These are phyloP conservation scores for Macrobrachium rosenbergii DNA, from an alignment of 1,140 invertebrate genomes.

Conservation along the genomic window DNA sequence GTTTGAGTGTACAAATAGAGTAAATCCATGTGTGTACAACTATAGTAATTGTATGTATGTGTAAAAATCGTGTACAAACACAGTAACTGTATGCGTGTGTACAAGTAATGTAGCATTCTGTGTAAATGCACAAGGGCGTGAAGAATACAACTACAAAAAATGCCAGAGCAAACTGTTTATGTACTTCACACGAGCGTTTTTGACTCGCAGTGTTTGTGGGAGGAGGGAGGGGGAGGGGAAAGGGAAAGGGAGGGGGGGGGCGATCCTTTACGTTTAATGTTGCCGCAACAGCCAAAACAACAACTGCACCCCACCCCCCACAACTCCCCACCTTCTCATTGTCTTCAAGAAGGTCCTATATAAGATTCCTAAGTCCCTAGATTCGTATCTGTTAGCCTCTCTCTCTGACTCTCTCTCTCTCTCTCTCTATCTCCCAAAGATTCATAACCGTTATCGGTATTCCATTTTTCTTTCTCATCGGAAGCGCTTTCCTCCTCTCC, in stretches of 20 bases:
- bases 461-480: not conserved
- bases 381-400: not conserved
- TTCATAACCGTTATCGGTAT: not conserved
- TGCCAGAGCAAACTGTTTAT: not conserved
- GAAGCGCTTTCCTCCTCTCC: not conserved
- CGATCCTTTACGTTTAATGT: not conserved
- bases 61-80: not conserved
- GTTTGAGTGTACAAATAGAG: not conserved
- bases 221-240: not conserved
- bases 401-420: not conserved
- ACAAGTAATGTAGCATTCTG: not conserved
- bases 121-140: not conserved
- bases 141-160: not conserved
- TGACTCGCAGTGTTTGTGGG: not conserved
- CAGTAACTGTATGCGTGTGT: not conserved
- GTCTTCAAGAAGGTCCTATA: no score
- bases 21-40: no score
- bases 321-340: not conserved
- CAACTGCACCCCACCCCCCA: not conserved
- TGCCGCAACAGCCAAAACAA: no score
- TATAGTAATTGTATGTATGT: not conserved
- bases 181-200: not conserved
- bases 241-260: not conserved
- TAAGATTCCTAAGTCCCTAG: no score
- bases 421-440: not conserved